These are phyloP conservation scores for Anoplius nigerrimus DNA, from an alignment of 2,888 invertebrate species.

Conservation along the genomic window DNA sequence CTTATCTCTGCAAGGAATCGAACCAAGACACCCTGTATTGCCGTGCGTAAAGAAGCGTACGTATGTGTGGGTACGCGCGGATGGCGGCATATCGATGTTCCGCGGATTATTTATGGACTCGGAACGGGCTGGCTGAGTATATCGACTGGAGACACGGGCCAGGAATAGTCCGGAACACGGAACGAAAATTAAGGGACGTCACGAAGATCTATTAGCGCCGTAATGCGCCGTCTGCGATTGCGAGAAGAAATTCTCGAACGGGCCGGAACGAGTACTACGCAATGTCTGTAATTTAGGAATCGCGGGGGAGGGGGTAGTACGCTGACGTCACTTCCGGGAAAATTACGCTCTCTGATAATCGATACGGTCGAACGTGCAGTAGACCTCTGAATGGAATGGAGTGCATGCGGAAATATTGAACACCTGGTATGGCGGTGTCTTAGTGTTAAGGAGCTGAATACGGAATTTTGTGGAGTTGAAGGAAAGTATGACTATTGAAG, in stretches of 20 bases:
- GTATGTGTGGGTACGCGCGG: background rate
- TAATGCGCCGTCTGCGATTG: slow-evolving; percentile 14
- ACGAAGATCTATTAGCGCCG: slow-evolving; percentile 35
- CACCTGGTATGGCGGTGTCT: too few species aligned
- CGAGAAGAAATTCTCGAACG: background rate
- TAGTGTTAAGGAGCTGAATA: too few species aligned
- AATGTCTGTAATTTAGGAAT: background rate
- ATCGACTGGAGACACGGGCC: slow-evolving; percentile 37
- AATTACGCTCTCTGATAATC: too few species aligned
- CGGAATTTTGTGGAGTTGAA: too few species aligned
- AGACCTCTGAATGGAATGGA: too few species aligned
- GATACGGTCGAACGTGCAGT: too few species aligned
- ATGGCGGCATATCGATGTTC: slow-evolving; percentile 7
- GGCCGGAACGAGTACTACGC: background rate
- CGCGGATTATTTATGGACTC: slow-evolving; percentile 47
- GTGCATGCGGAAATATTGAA: too few species aligned
- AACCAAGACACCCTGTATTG: too few species aligned
- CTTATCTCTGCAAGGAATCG: too few species aligned
- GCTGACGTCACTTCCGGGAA: too few species aligned
- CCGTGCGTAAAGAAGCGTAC: background rate
- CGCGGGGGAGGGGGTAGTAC: background rate
- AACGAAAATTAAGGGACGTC: slow-evolving; percentile 46
- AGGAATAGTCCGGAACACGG: slow-evolving; percentile 4
- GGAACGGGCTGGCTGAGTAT: slow-evolving; percentile 10
- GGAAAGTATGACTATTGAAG: too few species aligned